A percentile compares a stretch with the other conserved stretches of the same genome.
Evolutionary conservation across 2,888 invertebrate genomes (phyloP).

Genomic region (Lobophora halterata): DNA sequence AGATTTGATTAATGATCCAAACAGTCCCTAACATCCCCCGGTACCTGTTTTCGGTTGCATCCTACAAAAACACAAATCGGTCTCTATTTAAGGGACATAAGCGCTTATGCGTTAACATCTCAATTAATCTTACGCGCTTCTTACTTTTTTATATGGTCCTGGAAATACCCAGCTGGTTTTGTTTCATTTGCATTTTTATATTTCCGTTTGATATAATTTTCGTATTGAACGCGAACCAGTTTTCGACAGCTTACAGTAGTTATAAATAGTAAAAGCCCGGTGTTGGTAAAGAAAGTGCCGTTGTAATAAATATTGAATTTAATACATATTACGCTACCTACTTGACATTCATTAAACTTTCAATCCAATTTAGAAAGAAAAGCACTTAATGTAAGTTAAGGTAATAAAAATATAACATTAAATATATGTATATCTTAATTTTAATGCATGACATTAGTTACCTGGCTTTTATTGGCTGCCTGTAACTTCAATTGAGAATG

Average conservation of each 20-base stretch:
- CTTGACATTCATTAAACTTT: too few species aligned
- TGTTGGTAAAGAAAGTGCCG: conserved; percentile 1
- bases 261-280: not conserved
- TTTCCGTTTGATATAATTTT: conserved; percentile 44
- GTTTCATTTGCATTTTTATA: conserved; percentile 60
- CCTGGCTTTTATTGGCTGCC: too few species aligned
- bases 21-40: conserved; percentile 36
- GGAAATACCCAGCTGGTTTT: conserved; percentile 51
- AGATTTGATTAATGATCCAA: conserved; percentile 69
- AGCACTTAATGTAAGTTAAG: too few species aligned
- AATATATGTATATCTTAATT: too few species aligned
- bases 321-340: too few species aligned
- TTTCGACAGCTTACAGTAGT: conserved; percentile 6
- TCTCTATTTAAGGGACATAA: conserved; percentile 47
- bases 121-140: conserved; percentile 65
- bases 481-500: too few species aligned
- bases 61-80: conserved; percentile 62
- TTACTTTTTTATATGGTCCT: conserved; percentile 38
- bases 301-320: too few species aligned
- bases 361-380: too few species aligned
- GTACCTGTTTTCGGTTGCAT: conserved; percentile 71
- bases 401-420: too few species aligned
- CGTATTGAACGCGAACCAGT: conserved; percentile 28
- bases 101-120: conserved; percentile 71
- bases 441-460: too few species aligned